phyloP scores from a whole-genome alignment of 2,797 vertebrate genomes.

The Sylvilagus floridanus region DNA sequence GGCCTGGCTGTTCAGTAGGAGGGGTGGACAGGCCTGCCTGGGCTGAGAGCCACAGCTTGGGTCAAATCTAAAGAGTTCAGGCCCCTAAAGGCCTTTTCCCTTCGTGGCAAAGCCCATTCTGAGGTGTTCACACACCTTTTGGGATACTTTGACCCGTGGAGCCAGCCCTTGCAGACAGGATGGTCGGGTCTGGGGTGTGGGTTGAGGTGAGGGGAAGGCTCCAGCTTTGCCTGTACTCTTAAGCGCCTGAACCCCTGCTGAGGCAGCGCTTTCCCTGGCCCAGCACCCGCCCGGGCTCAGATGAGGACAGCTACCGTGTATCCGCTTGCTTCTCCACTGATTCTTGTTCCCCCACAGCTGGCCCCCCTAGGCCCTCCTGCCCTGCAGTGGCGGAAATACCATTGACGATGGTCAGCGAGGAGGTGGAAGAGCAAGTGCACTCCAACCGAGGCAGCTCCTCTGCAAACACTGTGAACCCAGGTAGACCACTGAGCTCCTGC shows the following conservation, averaged over 20 bases:
- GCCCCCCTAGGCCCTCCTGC: slow-evolving; percentile 87
- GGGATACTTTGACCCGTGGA: not conserved
- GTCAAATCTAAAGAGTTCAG: slow-evolving; percentile 1
- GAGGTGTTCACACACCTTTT: not conserved
- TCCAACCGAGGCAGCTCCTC: slow-evolving; percentile 82
- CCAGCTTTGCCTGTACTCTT: not conserved
- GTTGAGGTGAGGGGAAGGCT: not conserved
- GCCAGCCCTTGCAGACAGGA: not conserved
- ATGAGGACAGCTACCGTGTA: slow-evolving; percentile 11
- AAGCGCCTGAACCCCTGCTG: not conserved
- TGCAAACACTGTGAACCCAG: slow-evolving; percentile 83
- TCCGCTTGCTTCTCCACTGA: slow-evolving; percentile 59
- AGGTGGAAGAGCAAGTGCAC: slow-evolving; percentile 78
- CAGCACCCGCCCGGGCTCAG: not conserved
- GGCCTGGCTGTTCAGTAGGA: not conserved
- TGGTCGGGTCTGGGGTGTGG: not conserved
- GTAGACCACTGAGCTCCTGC: slow-evolving; percentile 79
- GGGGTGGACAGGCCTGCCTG: not conserved
- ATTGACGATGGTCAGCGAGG: slow-evolving; percentile 75
- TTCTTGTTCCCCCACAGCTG: slow-evolving; percentile 83
- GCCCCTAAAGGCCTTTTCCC: slow-evolving; percentile 21
- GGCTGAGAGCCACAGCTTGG: not conserved
- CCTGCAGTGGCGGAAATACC: slow-evolving; percentile 86
- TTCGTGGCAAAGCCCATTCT: not conserved
- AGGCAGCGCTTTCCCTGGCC: not conserved